Base-by-base conservation (phyloP, 2,113 vertebrate species). In the Paratilapia polleni region DNA sequence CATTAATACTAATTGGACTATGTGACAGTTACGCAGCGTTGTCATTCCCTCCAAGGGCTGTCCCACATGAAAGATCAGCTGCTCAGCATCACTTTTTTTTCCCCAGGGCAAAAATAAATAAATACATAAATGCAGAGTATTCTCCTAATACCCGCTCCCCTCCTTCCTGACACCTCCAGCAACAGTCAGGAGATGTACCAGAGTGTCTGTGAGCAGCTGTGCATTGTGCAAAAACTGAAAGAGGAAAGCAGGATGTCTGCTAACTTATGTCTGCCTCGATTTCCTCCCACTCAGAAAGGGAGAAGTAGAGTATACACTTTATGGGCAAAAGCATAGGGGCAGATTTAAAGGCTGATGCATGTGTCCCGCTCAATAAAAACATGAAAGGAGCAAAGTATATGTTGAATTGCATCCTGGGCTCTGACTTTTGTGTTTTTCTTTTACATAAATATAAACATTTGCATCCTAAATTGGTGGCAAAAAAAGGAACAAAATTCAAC, bases 81-180 rank as follows among this genome's bases (percentile, higher is more conserved):
- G 84, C 54, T 54, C 61, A 74, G 79, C 73, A 81, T 78, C 83
- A 73, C 73, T 31, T 74, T 34, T 24, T 47, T 26, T 54, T 13
- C 17, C 15, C 20, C 6, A 0, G 5, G 19, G 4, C 22, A 13
- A 24, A 4, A 22, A 7, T 2, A 8, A 52, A 41, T 0, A 0
- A 1, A 6, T 4, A 13, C 1, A 2, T 0, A 0, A 28, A 57
- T 9, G 6, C 38, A 4, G 0, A 4, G 9, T 20, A 2, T n/a
- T 76, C 2, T 63, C 54, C 20, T 3, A 5, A 43, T 38, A 26
- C 3, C 14, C 34, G 17, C 20, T 43, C 15, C 4, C 20, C 17
- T 4, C 17, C 64, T 75, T 36, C 19, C 31, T 22, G 59, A 62
- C 31, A 34, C 15, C 43, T 41, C n/a, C 9, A 61, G 47, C 24